phyloP scores from a whole-genome alignment of 1,140 invertebrate species.

The Acromyrmex heyeri region DNA sequence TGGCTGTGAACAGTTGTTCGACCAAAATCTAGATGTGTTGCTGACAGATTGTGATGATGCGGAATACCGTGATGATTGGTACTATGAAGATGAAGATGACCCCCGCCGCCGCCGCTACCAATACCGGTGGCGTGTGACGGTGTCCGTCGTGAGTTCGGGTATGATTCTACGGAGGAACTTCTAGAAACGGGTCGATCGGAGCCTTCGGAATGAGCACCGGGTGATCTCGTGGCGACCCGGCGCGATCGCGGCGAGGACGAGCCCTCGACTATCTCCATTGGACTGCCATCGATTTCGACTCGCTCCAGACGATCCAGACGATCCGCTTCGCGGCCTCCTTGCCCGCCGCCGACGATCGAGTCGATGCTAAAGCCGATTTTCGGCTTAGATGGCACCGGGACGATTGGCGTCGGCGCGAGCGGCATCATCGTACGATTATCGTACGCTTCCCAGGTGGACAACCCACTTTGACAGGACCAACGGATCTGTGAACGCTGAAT shows the following conservation, averaged over 20 bases:
- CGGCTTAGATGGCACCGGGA: slow-evolving; percentile 94
- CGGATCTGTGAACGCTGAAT: background rate
- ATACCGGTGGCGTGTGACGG: slow-evolving; percentile 62
- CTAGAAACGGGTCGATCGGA: slow-evolving; percentile 82
- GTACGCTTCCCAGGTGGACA: slow-evolving; percentile 60
- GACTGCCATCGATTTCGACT: slow-evolving; percentile 80
- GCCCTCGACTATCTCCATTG: slow-evolving; percentile 81
- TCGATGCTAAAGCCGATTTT: slow-evolving; percentile 98
- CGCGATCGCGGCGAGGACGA: slow-evolving; percentile 84
- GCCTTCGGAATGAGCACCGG: slow-evolving; percentile 83
- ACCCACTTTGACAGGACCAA: slow-evolving; percentile 48
- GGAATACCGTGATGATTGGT: slow-evolving; percentile 74
- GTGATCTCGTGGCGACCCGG: slow-evolving; percentile 76
- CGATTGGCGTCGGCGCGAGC: slow-evolving; percentile 95
- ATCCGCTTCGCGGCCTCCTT: slow-evolving; percentile 73
- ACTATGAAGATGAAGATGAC: slow-evolving; percentile 72
- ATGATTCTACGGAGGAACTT: slow-evolving; percentile 84
- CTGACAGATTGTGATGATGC: slow-evolving; percentile 70
- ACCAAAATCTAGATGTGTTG: slow-evolving; percentile 76
- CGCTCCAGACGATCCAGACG: slow-evolving; percentile 78
- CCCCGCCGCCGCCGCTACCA: slow-evolving; percentile 33
- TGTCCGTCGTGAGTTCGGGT: slow-evolving; percentile 78
- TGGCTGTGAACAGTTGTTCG: slow-evolving; percentile 80
- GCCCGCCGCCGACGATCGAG: slow-evolving; percentile 93
- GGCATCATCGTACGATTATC: slow-evolving; percentile 92